Evolutionary conservation across 2,113 vertebrate species (phyloP).

Genomic region (Tragelaphus imberbis): DNA sequence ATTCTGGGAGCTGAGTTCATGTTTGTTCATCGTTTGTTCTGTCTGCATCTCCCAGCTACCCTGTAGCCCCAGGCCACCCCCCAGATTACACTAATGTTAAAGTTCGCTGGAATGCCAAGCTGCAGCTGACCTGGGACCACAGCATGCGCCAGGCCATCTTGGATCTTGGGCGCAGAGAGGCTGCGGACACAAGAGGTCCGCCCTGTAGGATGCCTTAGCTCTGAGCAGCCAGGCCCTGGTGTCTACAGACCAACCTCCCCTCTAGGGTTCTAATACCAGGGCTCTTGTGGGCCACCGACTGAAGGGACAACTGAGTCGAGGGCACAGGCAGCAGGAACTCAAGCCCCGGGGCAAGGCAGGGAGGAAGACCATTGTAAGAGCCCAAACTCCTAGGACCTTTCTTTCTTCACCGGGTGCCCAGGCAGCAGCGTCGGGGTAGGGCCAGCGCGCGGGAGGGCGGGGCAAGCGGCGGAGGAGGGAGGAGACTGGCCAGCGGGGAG

Average conservation of each 20-base stretch:
- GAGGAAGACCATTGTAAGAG: fast-evolving
- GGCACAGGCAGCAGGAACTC: neutral
- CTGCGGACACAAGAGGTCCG: fast-evolving
- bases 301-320: neutral
- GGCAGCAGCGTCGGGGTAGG: fast-evolving
- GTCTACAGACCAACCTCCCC: neutral
- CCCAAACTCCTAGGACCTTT: neutral
- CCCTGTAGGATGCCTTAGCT: neutral
- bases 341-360: neutral
- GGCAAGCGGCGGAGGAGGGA: neutral
- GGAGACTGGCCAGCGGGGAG: neutral
- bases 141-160: neutral
- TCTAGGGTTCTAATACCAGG: neutral
- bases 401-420: neutral
- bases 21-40: neutral
- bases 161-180: neutral
- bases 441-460: neutral
- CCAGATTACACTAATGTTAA: neutral
- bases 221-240: neutral
- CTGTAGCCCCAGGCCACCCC: neutral
- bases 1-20: neutral
- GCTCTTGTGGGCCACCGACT: neutral
- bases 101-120: neutral
- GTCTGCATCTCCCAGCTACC: neutral
- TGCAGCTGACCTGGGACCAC: neutral